phyloP scores from a whole-genome alignment of 2,113 vertebrate species.

The Ophiodon elongatus region DNA sequence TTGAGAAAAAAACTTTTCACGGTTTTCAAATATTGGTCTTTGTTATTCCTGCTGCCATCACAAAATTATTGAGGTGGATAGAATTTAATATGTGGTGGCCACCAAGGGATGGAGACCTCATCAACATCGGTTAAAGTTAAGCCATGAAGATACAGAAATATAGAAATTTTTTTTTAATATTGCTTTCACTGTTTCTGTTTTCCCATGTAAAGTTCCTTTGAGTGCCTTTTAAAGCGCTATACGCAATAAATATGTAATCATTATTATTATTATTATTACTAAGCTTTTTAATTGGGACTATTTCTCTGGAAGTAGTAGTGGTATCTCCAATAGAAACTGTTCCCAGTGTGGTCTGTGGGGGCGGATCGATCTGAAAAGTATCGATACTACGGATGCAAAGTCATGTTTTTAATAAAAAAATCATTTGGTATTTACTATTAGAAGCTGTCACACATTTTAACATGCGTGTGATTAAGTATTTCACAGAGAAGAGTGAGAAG shows the following conservation, averaged over 20 bases:
- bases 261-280: background rate
- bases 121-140: too few relatives aligned
- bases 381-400: background rate
- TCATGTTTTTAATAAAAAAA: background rate
- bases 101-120: too few relatives aligned
- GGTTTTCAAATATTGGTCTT: background rate
- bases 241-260: background rate
- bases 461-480: background rate
- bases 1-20: background rate
- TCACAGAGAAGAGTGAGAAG: background rate
- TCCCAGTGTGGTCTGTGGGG: background rate
- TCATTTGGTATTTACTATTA: background rate
- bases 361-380: background rate
- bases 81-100: background rate
- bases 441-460: background rate
- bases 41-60: background rate
- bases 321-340: background rate
- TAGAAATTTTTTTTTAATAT: too few relatives aligned
- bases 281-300: background rate
- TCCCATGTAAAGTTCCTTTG: too few relatives aligned
- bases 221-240: too few relatives aligned
- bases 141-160: too few relatives aligned
- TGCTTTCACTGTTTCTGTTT: too few relatives aligned
- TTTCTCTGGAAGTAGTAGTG: background rate
- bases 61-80: background rate